phyloP scores from a whole-genome alignment of 2,113 vertebrate species.

The Scomber colias region DNA sequence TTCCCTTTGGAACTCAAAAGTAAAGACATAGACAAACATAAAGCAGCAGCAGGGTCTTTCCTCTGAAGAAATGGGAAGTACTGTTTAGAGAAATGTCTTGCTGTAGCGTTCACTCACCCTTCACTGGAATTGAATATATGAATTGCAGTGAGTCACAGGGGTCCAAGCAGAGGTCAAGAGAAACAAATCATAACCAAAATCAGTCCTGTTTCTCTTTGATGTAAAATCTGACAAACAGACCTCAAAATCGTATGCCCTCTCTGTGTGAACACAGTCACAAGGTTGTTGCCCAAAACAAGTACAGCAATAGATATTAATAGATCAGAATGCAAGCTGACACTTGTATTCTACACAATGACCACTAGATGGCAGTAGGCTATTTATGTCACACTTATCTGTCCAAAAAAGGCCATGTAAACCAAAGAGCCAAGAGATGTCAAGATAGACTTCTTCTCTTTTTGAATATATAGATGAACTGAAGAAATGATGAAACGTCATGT shows the following conservation, averaged over 20 bases:
- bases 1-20: not conserved
- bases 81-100: not conserved
- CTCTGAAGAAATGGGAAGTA: not conserved
- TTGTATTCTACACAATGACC: conserved; percentile 16
- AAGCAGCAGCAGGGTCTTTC: not conserved
- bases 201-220: not conserved
- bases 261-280: conserved; percentile 58
- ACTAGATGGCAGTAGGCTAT: conserved; percentile 36
- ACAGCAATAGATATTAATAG: conserved; percentile 78
- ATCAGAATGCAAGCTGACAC: conserved; percentile 72
- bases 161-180: conserved; percentile 14
- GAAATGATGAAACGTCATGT: not conserved
- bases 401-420: not conserved
- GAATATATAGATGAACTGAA: too few species aligned
- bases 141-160: not conserved
- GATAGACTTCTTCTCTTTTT: not conserved
- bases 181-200: conserved; percentile 4
- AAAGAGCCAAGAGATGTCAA: conserved; percentile 20
- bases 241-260: conserved; percentile 25
- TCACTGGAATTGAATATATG: not conserved
- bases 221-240: not conserved
- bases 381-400: not conserved
- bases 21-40: not conserved
- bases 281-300: conserved; percentile 59
- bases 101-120: conserved; percentile 61